These are phyloP conservation scores for Anagyrus pseudococci DNA, from an alignment of 2,888 invertebrate genomes.

Conservation along the genomic window DNA sequence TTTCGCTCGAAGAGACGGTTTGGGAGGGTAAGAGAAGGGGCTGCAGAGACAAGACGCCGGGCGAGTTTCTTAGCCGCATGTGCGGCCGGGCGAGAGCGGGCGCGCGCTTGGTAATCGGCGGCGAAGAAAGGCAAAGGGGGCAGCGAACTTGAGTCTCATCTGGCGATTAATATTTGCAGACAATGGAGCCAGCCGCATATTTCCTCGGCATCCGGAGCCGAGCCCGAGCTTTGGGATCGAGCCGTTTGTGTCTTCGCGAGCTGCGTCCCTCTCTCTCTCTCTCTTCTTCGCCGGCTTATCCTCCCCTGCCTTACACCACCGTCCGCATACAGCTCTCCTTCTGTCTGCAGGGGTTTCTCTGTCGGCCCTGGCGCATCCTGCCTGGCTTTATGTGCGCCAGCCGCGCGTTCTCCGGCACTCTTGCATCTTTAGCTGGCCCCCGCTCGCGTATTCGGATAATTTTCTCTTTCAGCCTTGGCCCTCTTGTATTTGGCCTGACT, in stretches of 20 bases:
- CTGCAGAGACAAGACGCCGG: background rate
- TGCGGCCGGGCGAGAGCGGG: constrained; percentile 12
- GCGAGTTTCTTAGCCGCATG: constrained; percentile 39
- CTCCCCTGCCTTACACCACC: background rate
- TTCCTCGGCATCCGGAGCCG: constrained; percentile 43
- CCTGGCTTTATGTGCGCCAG: background rate
- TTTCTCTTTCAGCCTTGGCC: background rate
- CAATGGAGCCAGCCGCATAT: constrained; percentile 50
- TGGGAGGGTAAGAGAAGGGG: constrained; percentile 1
- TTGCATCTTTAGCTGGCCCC: no score
- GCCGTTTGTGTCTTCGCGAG: constrained; percentile 12
- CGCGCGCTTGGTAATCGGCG: constrained; percentile 29
- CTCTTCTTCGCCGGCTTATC: no score
- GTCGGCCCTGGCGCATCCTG: background rate
- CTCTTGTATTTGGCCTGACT: no score
- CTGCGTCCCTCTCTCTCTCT: constrained; percentile 5
- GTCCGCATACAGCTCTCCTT: background rate
- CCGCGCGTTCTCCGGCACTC: background rate
- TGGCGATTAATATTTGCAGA: constrained; percentile 55
- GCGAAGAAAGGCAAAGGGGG: constrained; percentile 25
- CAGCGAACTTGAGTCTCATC: constrained; percentile 46
- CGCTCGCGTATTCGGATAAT: background rate
- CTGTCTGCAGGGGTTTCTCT: background rate
- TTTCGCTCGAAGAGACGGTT: constrained; percentile 2
- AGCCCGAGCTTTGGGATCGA: constrained; percentile 17